phyloP scores from a whole-genome alignment of 2,113 vertebrate genomes.

The Eublepharis macularius region DNA sequence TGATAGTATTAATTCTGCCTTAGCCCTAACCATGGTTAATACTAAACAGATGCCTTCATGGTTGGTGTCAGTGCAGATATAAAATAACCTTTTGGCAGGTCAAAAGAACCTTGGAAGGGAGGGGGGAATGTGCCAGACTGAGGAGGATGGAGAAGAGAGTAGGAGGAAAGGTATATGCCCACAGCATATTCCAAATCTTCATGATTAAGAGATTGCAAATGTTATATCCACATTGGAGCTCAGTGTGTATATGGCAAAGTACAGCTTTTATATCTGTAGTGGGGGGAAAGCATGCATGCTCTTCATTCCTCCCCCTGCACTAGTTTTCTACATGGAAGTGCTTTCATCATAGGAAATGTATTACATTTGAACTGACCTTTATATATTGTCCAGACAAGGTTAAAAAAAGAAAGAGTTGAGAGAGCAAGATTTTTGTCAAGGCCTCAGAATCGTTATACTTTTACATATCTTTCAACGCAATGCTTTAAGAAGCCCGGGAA shows the following conservation, averaged over 20 bases:
- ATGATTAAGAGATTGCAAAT: background rate
- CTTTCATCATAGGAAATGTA: background rate
- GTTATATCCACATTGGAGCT: background rate
- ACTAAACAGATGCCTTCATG: background rate
- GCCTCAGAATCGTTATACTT: conserved; percentile 50
- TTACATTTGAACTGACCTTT: background rate
- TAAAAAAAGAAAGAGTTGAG: conserved; percentile 37
- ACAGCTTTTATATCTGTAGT: too few species aligned
- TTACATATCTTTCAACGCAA: conserved; percentile 39
- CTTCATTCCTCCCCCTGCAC: background rate
- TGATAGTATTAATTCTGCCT: background rate
- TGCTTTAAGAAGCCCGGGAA: conserved; percentile 52
- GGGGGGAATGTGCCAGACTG: background rate
- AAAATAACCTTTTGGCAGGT: background rate
- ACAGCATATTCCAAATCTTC: background rate
- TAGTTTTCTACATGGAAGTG: background rate
- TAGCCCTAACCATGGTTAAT: background rate
- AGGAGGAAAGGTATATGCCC: background rate
- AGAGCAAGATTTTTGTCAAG: conserved; percentile 48
- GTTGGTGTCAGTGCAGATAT: background rate
- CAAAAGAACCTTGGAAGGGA: background rate
- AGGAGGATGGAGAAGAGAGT: background rate
- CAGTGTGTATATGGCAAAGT: background rate
- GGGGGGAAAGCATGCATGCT: background rate
- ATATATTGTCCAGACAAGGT: conserved; percentile 11